These are phyloP conservation scores for Trichoplusia ni DNA, from an alignment of 1,140 invertebrate genomes.

Conservation along the genomic window DNA sequence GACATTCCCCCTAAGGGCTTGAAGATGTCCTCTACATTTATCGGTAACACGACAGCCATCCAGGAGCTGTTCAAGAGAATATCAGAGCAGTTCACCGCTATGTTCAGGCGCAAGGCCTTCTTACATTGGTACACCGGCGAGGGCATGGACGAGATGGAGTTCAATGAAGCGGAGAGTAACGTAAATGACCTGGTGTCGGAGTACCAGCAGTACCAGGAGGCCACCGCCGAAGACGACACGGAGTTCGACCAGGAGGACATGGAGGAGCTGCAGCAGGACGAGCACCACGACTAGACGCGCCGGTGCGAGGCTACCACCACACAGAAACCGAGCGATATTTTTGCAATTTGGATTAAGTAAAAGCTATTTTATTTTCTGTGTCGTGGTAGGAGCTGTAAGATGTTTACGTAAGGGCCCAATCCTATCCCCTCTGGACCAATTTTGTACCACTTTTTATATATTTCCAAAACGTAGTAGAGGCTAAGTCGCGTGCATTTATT, in stretches of 20 bases:
- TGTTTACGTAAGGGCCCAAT: constrained; percentile 12
- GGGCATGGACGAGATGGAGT: constrained; percentile 95
- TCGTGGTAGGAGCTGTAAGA: not conserved
- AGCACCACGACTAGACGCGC: constrained; percentile 57
- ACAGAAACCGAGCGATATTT: not conserved
- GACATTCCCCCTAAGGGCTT: constrained; percentile 84
- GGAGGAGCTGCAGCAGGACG: constrained; percentile 71
- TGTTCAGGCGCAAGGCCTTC: constrained; percentile 94
- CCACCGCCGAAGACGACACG: constrained; percentile 85
- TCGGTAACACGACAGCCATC: constrained; percentile 90
- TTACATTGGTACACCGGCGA: constrained; percentile 89
- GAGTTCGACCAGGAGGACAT: constrained; percentile 83
- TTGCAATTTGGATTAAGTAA: constrained; percentile 1
- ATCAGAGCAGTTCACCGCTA: constrained; percentile 87
- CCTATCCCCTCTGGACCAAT: constrained; percentile 32
- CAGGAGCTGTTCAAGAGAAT: constrained; percentile 87
- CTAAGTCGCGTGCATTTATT: constrained; percentile 48
- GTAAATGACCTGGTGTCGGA: constrained; percentile 73
- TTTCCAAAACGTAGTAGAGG: constrained; percentile 58
- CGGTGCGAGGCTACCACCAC: constrained; percentile 5
- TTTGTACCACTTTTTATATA: constrained; percentile 48
- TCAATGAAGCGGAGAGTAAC: constrained; percentile 88
- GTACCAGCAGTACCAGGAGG: constrained; percentile 96
- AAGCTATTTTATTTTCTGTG: not conserved
- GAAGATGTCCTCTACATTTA: constrained; percentile 90